Evolutionary conservation across 2,888 invertebrate genomes (phyloP), one percentile per base, ranked within the genome.

Genomic region (Toxonevra muliebris): DNA sequence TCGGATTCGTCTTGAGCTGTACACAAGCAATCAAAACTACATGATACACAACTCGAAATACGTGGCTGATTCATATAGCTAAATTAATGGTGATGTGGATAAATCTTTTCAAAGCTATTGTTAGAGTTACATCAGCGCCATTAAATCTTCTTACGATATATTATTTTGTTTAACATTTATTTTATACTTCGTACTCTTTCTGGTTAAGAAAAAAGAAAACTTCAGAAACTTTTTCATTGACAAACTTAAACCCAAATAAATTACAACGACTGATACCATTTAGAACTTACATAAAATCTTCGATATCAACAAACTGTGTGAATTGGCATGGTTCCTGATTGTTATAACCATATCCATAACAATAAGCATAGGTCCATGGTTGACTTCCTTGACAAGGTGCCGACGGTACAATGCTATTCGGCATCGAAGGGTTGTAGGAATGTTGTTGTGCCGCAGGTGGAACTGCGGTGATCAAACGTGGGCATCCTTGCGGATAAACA

Each of bases 281-380:
- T 30, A 7, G 30, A 30, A 90, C 92, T 91, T 85, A 92, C 92
- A 92, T 91, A 83, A 92, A 91, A 85, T 92, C 92, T 82, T 92
- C 92, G 76, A 92, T 88, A 82, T 92, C 92, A 62, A 90, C 88
- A 71, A 90, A 87, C 73, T 88, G 87, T 0, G 90, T 88, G 77
- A 89, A 91, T 76, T 90, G 91, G 73, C 92, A 92, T 0, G 91
- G 87, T 75, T 89, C 89, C 40, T 82, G 78, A 59, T 82, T 82
- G 69, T 88, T 88, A 13, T 77, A 75, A 0, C 76, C 75, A 74
- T 90, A 90, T 77, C 90, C 90, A 76, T 88, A 91, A 79, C 91
- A 92, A 78, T 87, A 88, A 59, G 86, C 87, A 79, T 91, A 91
- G 76, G 90, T 88, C 90, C 90, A 92, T 61, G 88, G 86, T 52